Evolutionary conservation across 2,797 vertebrate species (phyloP), one percentile per base, ranked within the genome.

Genomic region (Syndactyla subalaris): DNA sequence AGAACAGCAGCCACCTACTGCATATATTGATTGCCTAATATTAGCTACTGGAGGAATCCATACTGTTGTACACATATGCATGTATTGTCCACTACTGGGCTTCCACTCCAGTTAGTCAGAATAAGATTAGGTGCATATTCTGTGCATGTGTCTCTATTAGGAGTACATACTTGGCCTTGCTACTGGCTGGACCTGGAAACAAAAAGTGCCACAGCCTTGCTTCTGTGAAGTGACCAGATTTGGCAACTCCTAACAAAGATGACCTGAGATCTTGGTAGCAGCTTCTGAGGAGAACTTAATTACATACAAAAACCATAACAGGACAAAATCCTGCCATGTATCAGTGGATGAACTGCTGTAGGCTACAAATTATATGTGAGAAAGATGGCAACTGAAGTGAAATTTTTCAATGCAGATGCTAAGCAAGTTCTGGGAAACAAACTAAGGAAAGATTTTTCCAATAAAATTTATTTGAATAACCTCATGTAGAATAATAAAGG

Each of bases 381-480:
- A 80, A 80, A 58, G 22, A 52, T 1, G 3, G 19, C 27, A 68
- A 73, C 8, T 34, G 34, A 73, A 67, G 72, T 5, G 7, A 59
- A 9, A n/a, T 54, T 85, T 76, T 82, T 82, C 55, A 89, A 43
- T 59, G 39, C 12, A 39, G 27, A 92, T 51, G 39, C 14, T 61
- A 79, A 63, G 36, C 26, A 85, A 72, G 11, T 68, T 70, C 51
- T 62, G 43, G 85, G 65, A 92, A 86, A 91, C 48, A 74, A 72
- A 84, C 9, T 43, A 71, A 51, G 23, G 17, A 34, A 91, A 79
- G 10, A 7, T 27, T 86, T 89, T 74, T 68, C n/a, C 32, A 89
- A 9, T 65, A 22, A 84, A 77, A 85, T 46, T 30, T 3, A 82
- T 71, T 65, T 36, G 34, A 84, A 57, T 36, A 75, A 87, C 8